A percentile compares a stretch with the other conserved stretches of the same genome.
Conservation (phyloP, 2,797 vertebrate species). For the Rallus crepitans region DNA sequence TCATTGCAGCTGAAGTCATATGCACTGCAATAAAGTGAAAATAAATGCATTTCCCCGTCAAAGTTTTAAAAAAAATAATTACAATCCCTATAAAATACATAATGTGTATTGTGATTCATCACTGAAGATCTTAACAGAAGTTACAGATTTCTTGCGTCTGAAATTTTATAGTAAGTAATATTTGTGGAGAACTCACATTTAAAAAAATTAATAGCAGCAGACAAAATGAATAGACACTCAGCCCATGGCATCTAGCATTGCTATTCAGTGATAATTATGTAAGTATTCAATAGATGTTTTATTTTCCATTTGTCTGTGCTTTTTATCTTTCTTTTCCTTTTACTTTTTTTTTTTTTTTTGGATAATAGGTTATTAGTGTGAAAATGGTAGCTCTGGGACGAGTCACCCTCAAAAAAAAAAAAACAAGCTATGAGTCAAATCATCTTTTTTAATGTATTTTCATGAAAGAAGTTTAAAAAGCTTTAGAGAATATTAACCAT, state of each 20-base stretch:
- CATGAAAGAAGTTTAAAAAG: constrained; percentile 9
- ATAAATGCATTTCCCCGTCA: background rate
- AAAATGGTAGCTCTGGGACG: background rate
- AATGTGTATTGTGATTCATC: background rate
- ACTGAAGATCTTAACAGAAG: background rate
- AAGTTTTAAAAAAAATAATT: background rate
- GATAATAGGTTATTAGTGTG: background rate
- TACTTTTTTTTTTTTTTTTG: background rate
- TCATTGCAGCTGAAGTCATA: background rate
- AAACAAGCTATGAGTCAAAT: background rate
- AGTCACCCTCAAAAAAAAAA: background rate
- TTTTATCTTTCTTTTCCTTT: background rate
- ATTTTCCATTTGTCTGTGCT: background rate
- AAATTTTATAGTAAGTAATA: background rate
- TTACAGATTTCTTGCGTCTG: background rate
- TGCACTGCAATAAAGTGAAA: background rate
- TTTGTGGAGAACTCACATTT: background rate
- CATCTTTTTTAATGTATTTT: constrained; percentile 3
- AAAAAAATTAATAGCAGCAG: background rate
- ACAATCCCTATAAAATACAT: background rate
- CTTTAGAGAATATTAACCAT: background rate
- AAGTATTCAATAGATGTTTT: constrained; percentile 19
- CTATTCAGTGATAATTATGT: constrained; percentile 5
- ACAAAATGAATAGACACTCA: background rate
- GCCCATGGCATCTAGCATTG: background rate